phyloP scores from a whole-genome alignment of 2,113 vertebrate genomes.

The Microcebus murinus region DNA sequence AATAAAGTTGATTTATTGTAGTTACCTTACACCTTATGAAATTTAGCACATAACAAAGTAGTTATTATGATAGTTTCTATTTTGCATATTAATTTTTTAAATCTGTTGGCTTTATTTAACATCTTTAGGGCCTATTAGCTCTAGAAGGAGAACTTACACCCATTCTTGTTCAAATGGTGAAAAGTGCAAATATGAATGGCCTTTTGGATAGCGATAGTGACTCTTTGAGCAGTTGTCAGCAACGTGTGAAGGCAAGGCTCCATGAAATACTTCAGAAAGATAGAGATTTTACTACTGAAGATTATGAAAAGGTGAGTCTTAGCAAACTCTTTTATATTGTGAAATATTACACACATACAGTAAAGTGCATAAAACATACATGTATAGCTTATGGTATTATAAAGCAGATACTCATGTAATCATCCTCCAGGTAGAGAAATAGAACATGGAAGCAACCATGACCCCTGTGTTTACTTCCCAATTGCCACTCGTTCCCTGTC shows the following conservation, averaged over 20 bases:
- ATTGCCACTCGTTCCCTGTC: not conserved
- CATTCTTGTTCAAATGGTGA: slow-evolving; percentile 95
- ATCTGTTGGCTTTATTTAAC: slow-evolving; percentile 31
- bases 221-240: slow-evolving; percentile 93
- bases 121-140: slow-evolving; percentile 89
- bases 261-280: slow-evolving; percentile 94
- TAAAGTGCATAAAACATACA: not conserved
- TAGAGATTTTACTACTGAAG: slow-evolving; percentile 91
- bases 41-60: not conserved
- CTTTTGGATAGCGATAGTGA: slow-evolving; percentile 94
- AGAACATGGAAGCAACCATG: not conserved
- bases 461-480: not conserved
- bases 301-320: slow-evolving; percentile 91
- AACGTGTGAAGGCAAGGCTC: slow-evolving; percentile 92
- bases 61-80: not conserved
- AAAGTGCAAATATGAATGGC: slow-evolving; percentile 95
- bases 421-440: not conserved
- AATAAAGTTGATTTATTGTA: not conserved
- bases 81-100: slow-evolving; percentile 5
- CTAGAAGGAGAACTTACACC: slow-evolving; percentile 94
- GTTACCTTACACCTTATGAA: not conserved
- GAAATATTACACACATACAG: not conserved
- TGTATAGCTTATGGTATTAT: not conserved
- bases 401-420: not conserved
- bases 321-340: not conserved